A percentile compares a stretch with the other conserved stretches of the same genome.
These are phyloP conservation scores for Clamator glandarius DNA, from an alignment of 2,797 vertebrate species.

Conservation along the genomic window DNA sequence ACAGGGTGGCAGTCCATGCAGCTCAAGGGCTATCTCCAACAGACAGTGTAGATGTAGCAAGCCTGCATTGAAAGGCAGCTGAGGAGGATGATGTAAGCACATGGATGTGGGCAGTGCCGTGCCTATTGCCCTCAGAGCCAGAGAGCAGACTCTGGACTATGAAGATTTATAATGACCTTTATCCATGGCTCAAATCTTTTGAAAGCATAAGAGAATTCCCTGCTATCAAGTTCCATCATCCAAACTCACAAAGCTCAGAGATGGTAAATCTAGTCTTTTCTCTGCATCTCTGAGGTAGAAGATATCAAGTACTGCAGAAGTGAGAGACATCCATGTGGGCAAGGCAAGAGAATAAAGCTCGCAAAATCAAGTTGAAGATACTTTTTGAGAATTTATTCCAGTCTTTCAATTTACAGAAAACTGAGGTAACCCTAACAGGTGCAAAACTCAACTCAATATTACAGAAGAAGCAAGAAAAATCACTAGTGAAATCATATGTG, in stretches of 20 bases:
- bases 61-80: background rate
- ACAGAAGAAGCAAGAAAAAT: slow-evolving; percentile 11
- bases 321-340: background rate
- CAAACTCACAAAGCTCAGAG: background rate
- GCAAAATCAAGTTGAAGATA: background rate
- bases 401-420: slow-evolving; percentile 6
- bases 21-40: background rate
- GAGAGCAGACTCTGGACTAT: background rate
- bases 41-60: background rate
- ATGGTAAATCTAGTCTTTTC: background rate
- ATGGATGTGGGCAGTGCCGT: background rate
- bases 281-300: background rate
- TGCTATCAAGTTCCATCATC: background rate
- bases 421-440: slow-evolving; percentile 46
- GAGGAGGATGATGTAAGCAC: background rate
- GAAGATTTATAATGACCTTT: background rate
- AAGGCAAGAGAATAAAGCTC: background rate
- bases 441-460: background rate
- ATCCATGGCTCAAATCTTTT: background rate
- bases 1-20: background rate
- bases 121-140: background rate
- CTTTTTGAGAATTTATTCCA: slow-evolving; percentile 56
- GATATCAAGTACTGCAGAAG: background rate
- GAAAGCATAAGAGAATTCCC: background rate
- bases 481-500: background rate